phyloP scores from a whole-genome alignment of 2,797 vertebrate species.

The Pitangus sulphuratus region DNA sequence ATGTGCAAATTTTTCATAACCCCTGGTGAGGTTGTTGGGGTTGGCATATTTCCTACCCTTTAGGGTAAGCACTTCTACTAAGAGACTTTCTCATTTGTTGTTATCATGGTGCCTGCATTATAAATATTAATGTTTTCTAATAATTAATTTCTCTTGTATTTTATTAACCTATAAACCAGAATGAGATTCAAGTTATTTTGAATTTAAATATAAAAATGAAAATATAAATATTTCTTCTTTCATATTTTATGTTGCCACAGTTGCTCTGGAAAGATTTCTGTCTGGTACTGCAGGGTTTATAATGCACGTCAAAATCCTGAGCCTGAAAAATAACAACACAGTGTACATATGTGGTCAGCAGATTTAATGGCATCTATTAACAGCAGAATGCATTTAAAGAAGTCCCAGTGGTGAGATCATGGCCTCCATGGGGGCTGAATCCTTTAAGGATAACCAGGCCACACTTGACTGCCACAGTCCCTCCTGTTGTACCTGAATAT shows the following conservation, averaged over 20 bases:
- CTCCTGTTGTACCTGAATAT: neutral
- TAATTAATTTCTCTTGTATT: conserved; percentile 13
- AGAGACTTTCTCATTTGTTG: neutral
- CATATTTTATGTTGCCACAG: neutral
- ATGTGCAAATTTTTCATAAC: conserved; percentile 68
- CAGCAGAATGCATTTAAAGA: neutral
- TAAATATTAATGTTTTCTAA: conserved; percentile 45
- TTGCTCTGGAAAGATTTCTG: neutral
- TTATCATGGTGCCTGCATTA: neutral
- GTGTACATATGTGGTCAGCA: neutral
- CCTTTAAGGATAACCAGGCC: neutral
- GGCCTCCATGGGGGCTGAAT: neutral
- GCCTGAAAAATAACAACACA: neutral
- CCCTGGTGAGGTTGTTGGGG: conserved; percentile 50
- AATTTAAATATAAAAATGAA: neutral
- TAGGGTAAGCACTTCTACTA: conserved; percentile 15
- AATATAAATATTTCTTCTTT: conserved; percentile 12
- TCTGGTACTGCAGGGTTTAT: neutral
- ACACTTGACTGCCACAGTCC: neutral
- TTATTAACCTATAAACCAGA: neutral
- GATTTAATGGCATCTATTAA: neutral
- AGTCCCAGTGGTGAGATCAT: neutral
- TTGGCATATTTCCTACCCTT: conserved; percentile 56
- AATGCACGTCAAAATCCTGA: neutral
- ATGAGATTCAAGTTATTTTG: neutral